These are phyloP conservation scores for Heterodera schachtii DNA, from an alignment of 1,140 invertebrate genomes.

Conservation along the genomic window DNA sequence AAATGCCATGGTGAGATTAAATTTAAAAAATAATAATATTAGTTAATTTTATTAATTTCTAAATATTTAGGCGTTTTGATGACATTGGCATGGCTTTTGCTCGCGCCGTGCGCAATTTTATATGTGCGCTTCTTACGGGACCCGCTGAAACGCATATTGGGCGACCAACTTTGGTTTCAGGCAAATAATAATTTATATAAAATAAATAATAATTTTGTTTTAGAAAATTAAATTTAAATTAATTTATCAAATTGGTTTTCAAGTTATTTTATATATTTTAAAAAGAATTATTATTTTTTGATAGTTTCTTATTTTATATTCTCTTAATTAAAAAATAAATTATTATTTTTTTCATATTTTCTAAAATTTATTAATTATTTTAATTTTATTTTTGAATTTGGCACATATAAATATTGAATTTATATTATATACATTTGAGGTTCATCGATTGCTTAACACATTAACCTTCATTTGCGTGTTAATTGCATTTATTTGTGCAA, in stretches of 20 bases:
- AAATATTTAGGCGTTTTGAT: constrained; percentile 12
- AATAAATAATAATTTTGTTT: neutral
- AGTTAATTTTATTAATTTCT: neutral
- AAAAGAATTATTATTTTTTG: too few species aligned
- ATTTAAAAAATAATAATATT: neutral
- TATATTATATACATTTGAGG: too few species aligned
- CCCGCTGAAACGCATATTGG: constrained; percentile 18
- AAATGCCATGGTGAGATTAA: constrained; percentile 2
- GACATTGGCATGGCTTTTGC: constrained; percentile 21
- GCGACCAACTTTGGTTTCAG: constrained; percentile 25
- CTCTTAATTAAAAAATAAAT: too few species aligned
- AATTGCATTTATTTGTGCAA: constrained; percentile 8
- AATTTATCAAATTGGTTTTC: neutral
- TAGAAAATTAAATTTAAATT: neutral
- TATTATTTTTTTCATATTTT: too few species aligned
- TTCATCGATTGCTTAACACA: constrained; percentile 13
- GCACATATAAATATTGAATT: too few species aligned
- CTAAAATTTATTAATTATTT: too few species aligned
- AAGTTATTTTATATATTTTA: too few species aligned
- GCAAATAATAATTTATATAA: neutral
- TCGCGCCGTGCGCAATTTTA: constrained; percentile 18
- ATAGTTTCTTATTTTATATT: too few species aligned
- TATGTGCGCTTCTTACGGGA: constrained; percentile 10
- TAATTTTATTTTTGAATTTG: too few species aligned
- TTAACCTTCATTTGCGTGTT: constrained; percentile 16